phyloP scores from a whole-genome alignment of 2,888 invertebrate species.

The Junonia oenone region DNA sequence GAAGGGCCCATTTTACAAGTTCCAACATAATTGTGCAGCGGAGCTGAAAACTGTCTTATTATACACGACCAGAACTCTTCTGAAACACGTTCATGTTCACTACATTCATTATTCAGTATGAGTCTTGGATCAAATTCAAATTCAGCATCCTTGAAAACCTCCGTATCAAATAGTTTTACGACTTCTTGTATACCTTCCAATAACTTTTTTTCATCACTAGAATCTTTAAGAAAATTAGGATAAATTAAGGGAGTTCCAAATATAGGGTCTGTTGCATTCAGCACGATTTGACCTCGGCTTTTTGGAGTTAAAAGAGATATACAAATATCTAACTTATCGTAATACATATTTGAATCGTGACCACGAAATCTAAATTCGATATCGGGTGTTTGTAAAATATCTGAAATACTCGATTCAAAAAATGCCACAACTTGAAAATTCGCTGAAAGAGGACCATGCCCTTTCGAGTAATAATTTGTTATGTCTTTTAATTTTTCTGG shows the following conservation, averaged over 20 bases:
- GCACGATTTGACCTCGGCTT: conserved; percentile 62
- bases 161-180: conserved; percentile 67
- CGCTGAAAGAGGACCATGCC: conserved; percentile 62
- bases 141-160: conserved; percentile 59
- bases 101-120: conserved; percentile 64
- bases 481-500: conserved; percentile 65
- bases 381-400: conserved; percentile 61
- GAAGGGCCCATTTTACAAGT: conserved; percentile 70
- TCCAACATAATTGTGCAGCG: conserved; percentile 66
- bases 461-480: conserved; percentile 60
- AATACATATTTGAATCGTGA: conserved; percentile 71
- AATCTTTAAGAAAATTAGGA: conserved; percentile 64
- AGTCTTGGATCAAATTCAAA: conserved; percentile 63
- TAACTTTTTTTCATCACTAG: conserved; percentile 57
- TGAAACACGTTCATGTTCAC: conserved; percentile 57
- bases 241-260: conserved; percentile 66
- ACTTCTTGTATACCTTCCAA: conserved; percentile 64
- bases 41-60: conserved; percentile 67
- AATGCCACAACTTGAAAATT: conserved; percentile 70
- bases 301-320: conserved; percentile 63
- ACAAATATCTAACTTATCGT: conserved; percentile 65
- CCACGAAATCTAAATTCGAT: conserved; percentile 68
- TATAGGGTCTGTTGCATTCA: conserved; percentile 59
- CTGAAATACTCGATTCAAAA: conserved; percentile 59
- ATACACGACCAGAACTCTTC: conserved; percentile 69